Conservation (phyloP, 2,113 vertebrate genomes). For the Brienomyrus brachyistius region DNA sequence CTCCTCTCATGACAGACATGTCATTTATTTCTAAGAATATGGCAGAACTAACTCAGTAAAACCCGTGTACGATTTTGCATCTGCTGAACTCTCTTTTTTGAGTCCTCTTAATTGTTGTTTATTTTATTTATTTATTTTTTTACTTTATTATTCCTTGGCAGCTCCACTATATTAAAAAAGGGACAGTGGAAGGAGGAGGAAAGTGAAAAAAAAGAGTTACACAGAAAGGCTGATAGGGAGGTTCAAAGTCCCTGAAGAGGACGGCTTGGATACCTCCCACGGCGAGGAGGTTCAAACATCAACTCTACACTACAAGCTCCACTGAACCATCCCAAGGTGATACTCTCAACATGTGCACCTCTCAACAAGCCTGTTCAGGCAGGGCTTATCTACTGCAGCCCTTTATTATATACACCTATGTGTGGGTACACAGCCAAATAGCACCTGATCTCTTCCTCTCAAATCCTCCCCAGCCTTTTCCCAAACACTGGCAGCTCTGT, state of each 20-base stretch:
- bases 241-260: slow-evolving; percentile 1
- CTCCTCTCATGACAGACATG: neutral
- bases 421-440: neutral
- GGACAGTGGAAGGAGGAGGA: neutral
- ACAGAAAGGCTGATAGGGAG: neutral
- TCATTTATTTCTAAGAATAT: neutral
- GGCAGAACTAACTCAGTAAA: neutral
- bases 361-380: slow-evolving; percentile 27
- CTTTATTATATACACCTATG: slow-evolving; percentile 16
- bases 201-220: neutral
- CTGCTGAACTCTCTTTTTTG: neutral
- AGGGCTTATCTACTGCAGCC: slow-evolving; percentile 22
- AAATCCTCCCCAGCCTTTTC: neutral
- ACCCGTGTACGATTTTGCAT: neutral
- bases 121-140: too few relatives aligned
- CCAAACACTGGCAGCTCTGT: slow-evolving; percentile 22
- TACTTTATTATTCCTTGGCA: neutral
- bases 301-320: slow-evolving; percentile 16
- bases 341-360: slow-evolving; percentile 19
- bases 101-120: neutral
- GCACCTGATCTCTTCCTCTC: slow-evolving; percentile 26
- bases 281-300: slow-evolving; percentile 26
- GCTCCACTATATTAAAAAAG: neutral
- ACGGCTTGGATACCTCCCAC: slow-evolving; percentile 28
- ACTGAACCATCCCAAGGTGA: slow-evolving; percentile 25